Evolutionary conservation across 2,888 invertebrate genomes (phyloP).

Genomic region (Apomyelois bistriatella): DNA sequence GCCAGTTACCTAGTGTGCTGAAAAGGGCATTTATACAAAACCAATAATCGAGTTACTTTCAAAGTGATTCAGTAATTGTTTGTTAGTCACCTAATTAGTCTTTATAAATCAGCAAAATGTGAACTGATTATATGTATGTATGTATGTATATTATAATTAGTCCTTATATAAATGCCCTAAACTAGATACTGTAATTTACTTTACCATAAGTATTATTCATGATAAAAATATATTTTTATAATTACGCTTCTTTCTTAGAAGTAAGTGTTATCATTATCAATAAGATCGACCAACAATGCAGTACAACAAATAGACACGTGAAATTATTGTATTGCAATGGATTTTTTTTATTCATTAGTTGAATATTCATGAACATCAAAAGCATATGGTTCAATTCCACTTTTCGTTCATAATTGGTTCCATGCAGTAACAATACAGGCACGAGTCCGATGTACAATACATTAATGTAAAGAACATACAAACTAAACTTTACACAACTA

Average conservation of each 20-base stretch:
- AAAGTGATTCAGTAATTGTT: no score
- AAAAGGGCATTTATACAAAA: background rate
- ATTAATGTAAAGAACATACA: constrained; percentile 17
- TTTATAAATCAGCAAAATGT: no score
- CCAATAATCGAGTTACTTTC: no score
- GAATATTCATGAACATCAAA: no score
- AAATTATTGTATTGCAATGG: background rate
- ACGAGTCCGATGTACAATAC: constrained; percentile 17
- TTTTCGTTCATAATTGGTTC: background rate
- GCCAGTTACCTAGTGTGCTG: constrained; percentile 22
- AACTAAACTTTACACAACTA: constrained; percentile 28
- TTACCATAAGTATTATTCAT: constrained; percentile 23
- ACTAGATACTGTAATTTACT: constrained; percentile 6
- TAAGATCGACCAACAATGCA: background rate
- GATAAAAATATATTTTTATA: constrained; percentile 34
- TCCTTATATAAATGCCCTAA: background rate
- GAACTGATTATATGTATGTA: no score
- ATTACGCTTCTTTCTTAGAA: constrained; percentile 22
- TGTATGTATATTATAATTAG: no score
- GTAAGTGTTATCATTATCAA: constrained; percentile 17
- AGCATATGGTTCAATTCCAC: no score
- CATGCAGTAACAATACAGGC: constrained; percentile 16
- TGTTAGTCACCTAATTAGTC: no score
- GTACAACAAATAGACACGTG: background rate
- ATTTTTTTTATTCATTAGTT: background rate